A percentile compares a stretch with the other conserved stretches of the same genome.
Conservation (phyloP, 2,797 vertebrate genomes). For the Menidia menidia region DNA sequence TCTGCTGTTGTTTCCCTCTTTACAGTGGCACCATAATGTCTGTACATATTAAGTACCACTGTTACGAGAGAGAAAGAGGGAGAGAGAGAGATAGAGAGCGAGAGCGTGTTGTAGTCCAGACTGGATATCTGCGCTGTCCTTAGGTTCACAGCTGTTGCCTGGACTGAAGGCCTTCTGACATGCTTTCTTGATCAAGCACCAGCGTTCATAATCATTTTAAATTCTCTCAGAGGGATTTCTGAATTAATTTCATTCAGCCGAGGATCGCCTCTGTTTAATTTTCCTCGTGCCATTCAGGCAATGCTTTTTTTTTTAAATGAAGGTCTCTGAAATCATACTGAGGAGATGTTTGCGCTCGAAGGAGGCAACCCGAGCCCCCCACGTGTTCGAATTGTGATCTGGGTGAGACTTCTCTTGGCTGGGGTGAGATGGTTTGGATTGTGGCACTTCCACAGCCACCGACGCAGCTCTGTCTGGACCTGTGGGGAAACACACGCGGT, state of each 20-base stretch:
- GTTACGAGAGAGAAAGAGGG: background rate
- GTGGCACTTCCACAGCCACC: conserved; percentile 83
- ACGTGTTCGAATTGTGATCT: conserved; percentile 79
- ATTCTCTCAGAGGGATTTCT: conserved; percentile 12
- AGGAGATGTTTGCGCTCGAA: conserved; percentile 73
- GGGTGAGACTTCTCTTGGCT: conserved; percentile 80
- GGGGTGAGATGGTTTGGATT: conserved; percentile 81
- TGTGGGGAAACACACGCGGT: conserved; percentile 50
- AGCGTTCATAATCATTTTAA: conserved; percentile 6
- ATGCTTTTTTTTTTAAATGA: background rate
- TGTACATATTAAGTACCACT: conserved; percentile 21
- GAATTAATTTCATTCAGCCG: conserved; percentile 18
- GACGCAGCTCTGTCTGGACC: conserved; percentile 88
- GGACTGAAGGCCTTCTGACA: conserved; percentile 4
- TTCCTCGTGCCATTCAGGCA: background rate
- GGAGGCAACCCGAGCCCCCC: conserved; percentile 70
- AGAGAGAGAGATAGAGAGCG: no score
- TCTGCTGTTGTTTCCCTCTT: background rate
- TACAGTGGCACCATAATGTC: conserved; percentile 9
- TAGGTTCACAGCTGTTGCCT: background rate
- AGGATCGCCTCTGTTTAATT: conserved; percentile 11
- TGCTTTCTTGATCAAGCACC: conserved; percentile 19
- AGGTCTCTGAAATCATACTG: conserved; percentile 75
- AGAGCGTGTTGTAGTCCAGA: conserved; percentile 3
- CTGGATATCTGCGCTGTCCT: conserved; percentile 5